Conservation (phyloP, 2,113 vertebrate genomes). For the Cygnus buccinator region DNA sequence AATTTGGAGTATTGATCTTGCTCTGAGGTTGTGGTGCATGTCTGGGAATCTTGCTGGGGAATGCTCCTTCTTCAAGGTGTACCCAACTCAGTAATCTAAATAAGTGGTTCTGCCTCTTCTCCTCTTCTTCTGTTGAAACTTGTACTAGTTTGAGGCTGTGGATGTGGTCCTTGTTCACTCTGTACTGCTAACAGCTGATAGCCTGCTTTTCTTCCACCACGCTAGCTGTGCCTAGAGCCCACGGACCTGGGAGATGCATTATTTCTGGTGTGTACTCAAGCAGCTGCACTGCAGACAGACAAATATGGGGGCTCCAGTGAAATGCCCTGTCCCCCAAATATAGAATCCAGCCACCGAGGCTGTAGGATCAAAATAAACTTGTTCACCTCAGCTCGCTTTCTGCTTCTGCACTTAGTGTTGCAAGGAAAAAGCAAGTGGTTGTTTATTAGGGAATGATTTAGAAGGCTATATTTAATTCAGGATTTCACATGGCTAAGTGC, state of each 20-base stretch:
- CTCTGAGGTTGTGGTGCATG: background rate
- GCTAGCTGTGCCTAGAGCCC: accelerated
- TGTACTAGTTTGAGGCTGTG: background rate
- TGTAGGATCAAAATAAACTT: slow-evolving; percentile 18
- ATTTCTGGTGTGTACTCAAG: background rate
- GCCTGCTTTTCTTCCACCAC: background rate
- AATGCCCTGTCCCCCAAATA: background rate
- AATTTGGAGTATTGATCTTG: background rate
- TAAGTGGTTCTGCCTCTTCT: background rate
- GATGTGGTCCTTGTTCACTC: background rate
- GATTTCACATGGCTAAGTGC: background rate
- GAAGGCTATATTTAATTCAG: background rate
- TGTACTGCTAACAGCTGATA: background rate
- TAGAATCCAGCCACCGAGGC: background rate
- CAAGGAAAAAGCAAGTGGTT: background rate
- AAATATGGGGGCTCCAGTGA: background rate
- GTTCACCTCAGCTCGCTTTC: background rate
- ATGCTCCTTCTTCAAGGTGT: background rate
- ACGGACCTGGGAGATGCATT: background rate
- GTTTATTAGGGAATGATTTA: background rate
- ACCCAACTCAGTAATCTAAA: background rate
- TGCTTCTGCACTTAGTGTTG: background rate
- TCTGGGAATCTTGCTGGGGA: background rate
- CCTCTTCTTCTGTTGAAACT: background rate
- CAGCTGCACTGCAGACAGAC: slow-evolving; percentile 17